Base-by-base conservation (phyloP, 2,797 vertebrate genomes). In the Megaceryle alcyon region DNA sequence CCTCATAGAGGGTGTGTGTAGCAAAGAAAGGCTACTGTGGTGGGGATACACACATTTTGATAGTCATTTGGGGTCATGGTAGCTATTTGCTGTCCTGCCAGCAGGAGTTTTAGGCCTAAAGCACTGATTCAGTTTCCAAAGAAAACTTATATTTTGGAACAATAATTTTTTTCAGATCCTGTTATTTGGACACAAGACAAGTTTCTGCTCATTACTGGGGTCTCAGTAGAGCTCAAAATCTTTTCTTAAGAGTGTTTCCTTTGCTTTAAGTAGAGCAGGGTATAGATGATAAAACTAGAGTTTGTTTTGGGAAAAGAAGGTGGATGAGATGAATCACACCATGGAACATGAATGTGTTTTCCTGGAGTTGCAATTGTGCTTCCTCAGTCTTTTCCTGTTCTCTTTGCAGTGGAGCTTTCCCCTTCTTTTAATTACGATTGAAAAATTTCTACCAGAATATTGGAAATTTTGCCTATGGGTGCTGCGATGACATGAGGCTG, bases 221-320 rank as follows among this genome's bases (percentile, higher is more conserved):
- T 72, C 83, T 84, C 83, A 84, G 43, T 64, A 77, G 86, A 80
- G 44, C 77, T 86, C 65, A 63, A 35, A 76, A 43, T 37, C 21
- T 81, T 59, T 93, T 53, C 21, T 26, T 29, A 61, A 73, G 53
- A 64, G 7, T 16, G 31, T 29, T 86, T 81, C 13, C 48, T 31
- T 73, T 61, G 59, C 22, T 89, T 69, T 46, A 86, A 82, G 53
- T 48, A 86, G 46, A 49, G 15, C 14, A 61, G 59, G 8, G 18
- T 33, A 6, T 39, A 29, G n/a, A 69, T 31, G 53, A 39, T 37
- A 59, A 59, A 88, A 59, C 18, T 4, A 16, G 31, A 41, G 19
- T 14, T 51, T 31, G 4, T 79, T 87, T 68, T 4, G 26, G 68
- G 85, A 77, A 48, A 21, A 91, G 51, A 37, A 91, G 43, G 56